Conservation (phyloP, 1,140 invertebrate genomes). For the Musca vetustissima region DNA sequence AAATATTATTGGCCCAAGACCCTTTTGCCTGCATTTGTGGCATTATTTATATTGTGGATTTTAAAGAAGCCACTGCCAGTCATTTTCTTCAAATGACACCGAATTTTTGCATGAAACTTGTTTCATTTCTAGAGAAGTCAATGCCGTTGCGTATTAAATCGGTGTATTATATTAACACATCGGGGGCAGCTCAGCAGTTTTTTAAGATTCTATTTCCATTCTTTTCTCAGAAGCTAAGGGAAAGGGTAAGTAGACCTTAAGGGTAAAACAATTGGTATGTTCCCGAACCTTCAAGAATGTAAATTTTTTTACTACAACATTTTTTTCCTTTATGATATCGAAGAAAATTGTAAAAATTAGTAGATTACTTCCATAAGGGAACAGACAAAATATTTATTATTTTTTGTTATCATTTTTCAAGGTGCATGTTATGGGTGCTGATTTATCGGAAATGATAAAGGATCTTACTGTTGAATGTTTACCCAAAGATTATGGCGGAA, state of each 20-base stretch:
- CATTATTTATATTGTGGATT: slow-evolving; percentile 57
- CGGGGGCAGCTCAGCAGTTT: slow-evolving; percentile 57
- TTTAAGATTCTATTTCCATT: slow-evolving; percentile 59
- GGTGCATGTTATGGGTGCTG: no score
- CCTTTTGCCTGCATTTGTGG: slow-evolving; percentile 57
- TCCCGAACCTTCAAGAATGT: no score
- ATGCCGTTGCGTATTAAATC: slow-evolving; percentile 58
- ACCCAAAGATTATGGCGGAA: slow-evolving; percentile 62
- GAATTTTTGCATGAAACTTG: slow-evolving; percentile 55
- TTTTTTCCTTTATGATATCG: no score
- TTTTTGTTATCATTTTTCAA: no score
- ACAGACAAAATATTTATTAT: no score
- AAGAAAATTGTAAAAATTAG: no score
- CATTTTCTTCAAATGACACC: slow-evolving; percentile 59
- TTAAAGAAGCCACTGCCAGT: slow-evolving; percentile 50
- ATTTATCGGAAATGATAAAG: no score
- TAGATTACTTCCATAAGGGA: no score
- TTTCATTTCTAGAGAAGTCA: slow-evolving; percentile 58
- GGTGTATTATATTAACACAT: slow-evolving; percentile 59
- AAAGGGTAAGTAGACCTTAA: slow-evolving; percentile 55
- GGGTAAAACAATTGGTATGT: no score
- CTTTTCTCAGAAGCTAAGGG: slow-evolving; percentile 58
- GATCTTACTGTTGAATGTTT: slow-evolving; percentile 57
- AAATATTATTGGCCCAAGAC: slow-evolving; percentile 54
- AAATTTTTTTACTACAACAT: no score